Evolutionary conservation across 2,113 vertebrate species (phyloP).

Genomic region (Tragulus kanchil): DNA sequence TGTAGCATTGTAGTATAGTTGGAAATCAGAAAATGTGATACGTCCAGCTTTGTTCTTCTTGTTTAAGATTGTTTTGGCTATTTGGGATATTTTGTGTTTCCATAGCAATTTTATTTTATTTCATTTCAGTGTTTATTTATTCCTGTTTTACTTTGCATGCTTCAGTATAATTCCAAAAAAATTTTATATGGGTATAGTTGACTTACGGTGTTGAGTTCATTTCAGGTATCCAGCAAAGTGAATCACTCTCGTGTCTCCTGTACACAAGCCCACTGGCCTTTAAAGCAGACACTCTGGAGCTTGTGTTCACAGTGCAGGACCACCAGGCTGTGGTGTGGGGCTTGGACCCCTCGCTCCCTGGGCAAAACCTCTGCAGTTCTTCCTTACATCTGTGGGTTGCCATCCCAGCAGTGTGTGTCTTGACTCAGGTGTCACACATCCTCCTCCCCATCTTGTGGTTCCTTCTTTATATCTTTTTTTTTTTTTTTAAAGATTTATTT

Average conservation of each 20-base stretch:
- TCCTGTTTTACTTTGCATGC: not conserved
- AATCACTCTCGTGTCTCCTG: not conserved
- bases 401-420: not conserved
- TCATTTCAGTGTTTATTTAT: not conserved
- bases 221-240: not conserved
- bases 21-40: not conserved
- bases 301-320: not conserved
- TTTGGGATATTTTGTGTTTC: not conserved
- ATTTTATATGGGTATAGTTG: not conserved
- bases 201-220: not conserved
- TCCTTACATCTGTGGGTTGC: not conserved
- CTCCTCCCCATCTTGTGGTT: not conserved
- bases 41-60: not conserved
- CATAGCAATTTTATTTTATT: not conserved
- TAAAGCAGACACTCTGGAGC: not conserved
- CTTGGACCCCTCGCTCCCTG: not conserved
- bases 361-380: not conserved
- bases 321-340: not conserved
- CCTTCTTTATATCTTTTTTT: too few species aligned
- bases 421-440: not conserved
- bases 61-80: not conserved
- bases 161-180: not conserved
- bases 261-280: not conserved
- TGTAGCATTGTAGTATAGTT: not conserved
- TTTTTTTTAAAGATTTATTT: too few species aligned